These are phyloP conservation scores for Ia io DNA, from an alignment of 2,113 vertebrate species.

Conservation along the genomic window DNA sequence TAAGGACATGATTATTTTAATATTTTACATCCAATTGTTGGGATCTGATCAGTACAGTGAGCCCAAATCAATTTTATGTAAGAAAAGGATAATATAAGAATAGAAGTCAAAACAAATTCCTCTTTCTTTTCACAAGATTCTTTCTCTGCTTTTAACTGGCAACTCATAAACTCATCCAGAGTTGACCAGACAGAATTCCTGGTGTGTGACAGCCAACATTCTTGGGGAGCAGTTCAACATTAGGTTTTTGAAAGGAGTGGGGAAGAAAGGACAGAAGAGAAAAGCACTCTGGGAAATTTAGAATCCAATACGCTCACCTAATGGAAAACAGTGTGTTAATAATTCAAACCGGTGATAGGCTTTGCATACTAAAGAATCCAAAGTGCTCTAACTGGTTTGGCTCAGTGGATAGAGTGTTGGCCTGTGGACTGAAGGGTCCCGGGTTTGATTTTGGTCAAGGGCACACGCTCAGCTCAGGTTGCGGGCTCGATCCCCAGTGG, in stretches of 20 bases:
- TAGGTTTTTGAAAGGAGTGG: neutral
- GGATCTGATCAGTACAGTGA: neutral
- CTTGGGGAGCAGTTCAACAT: neutral
- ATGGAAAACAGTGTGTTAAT: neutral
- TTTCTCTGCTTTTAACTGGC: neutral
- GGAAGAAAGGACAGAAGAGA: neutral
- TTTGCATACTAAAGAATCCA: neutral
- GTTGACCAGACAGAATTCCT: neutral
- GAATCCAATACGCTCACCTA: neutral
- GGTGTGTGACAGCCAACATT: neutral
- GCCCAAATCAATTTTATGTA: neutral
- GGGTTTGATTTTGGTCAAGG: no score
- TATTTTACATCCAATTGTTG: neutral
- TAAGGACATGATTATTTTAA: neutral
- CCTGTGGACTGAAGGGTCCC: neutral
- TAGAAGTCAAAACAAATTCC: neutral
- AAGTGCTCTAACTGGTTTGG: neutral
- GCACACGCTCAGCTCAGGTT: no score
- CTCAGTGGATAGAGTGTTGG: no score
- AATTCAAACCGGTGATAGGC: neutral
- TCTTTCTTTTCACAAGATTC: constrained; percentile 8
- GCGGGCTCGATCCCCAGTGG: no score
- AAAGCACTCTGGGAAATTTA: neutral
- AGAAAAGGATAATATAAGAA: neutral
- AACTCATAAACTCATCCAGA: neutral